These are phyloP conservation scores for Trochalopteron elliotii DNA, from an alignment of 2,113 vertebrate species.

Conservation along the genomic window DNA sequence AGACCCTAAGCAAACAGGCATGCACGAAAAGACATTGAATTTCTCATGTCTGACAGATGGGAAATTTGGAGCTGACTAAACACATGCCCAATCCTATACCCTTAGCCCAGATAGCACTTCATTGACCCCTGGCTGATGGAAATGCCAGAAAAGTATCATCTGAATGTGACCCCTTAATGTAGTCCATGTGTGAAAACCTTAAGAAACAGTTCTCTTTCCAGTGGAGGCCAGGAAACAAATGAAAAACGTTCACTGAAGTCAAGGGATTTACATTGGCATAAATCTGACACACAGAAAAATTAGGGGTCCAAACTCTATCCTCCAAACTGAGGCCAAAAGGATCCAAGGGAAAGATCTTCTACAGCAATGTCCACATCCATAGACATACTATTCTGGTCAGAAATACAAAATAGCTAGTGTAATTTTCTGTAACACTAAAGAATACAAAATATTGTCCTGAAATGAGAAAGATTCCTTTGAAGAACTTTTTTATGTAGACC, in stretches of 20 bases:
- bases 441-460: not conserved
- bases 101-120: constrained; percentile 48
- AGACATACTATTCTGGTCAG: not conserved
- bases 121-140: constrained; percentile 56
- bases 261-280: constrained; percentile 49
- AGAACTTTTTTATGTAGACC: not conserved
- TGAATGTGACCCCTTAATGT: constrained; percentile 61
- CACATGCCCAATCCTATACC: constrained; percentile 21
- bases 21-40: constrained; percentile 27
- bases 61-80: constrained; percentile 51
- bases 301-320: not conserved
- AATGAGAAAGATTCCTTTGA: not conserved
- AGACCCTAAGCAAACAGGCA: constrained; percentile 19
- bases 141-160: constrained; percentile 61
- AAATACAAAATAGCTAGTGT: not conserved
- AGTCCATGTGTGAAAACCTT: constrained; percentile 64
- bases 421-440: not conserved
- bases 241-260: constrained; percentile 47
- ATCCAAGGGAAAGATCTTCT: not conserved
- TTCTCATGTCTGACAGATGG: constrained; percentile 60
- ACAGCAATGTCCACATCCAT: not conserved
- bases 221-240: constrained; percentile 46
- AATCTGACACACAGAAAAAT: constrained; percentile 37
- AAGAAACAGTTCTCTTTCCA: constrained; percentile 29
- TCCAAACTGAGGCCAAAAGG: not conserved